Evolutionary conservation across 2,797 vertebrate genomes (phyloP), one percentile per base, ranked within the genome.

Genomic region (Pseudochirops corinnae): DNA sequence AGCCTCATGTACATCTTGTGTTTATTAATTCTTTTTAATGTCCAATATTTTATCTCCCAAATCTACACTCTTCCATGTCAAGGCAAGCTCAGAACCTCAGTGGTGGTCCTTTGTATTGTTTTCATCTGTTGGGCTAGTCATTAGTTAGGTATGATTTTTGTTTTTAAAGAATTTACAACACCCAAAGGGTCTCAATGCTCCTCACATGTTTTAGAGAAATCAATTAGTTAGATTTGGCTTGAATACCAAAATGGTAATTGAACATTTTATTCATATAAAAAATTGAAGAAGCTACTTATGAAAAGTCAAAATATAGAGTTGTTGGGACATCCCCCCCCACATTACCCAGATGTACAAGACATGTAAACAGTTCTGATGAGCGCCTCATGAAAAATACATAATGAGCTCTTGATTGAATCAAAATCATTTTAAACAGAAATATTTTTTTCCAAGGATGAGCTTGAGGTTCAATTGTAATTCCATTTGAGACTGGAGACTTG

Each of bases 381-480:
- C 98, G 95, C 96, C 93, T 97, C 94, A 62, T 98, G 97, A 98
- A 98, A 98, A 98, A 98, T 98, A 95, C 97, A 96, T 98, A 98
- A 99, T 98, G 97, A 98, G 96, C 96, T 97, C 93, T 98, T 98
- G 98, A 98, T 98, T 98, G 98, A 98, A 99, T 99, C 98, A 98
- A 98, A 98, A 98, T 98, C 97, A 96, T 98, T 98, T 99, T 98
- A 99, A 99, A 98, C 97, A 98, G 98, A 98, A 99, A 99, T 98
- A 98, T 99, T 98, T 99, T 39, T 95, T 97, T 95, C 97, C 98
- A 98, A 98, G 98, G 97, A 94, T 98, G 97, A 98, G 98, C 97
- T 98, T 97, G 95, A 97, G 67, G 98, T 98, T 99, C 99, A 98
- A 98, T 98, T 98, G 98, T 98, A 99, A 99, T 99, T 98, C 98